Percentiles rank a stretch among this genome's conserved stretches.
Evolutionary conservation across 37 sponge, comb jelly and placozoan genomes (phyloP).

Genomic region (Axinella damicornis): DNA sequence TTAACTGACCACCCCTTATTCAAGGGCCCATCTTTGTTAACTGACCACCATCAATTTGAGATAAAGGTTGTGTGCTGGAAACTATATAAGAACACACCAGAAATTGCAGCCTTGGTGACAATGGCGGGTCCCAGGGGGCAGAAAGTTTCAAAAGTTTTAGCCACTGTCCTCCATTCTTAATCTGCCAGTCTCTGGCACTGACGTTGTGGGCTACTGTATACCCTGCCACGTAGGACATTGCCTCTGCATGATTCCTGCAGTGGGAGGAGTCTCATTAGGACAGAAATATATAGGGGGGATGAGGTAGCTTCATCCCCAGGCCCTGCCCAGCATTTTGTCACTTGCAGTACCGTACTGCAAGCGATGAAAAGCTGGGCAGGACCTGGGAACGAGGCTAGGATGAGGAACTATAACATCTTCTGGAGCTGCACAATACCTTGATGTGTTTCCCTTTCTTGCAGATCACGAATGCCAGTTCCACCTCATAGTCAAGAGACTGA

Average conservation of each 20-base stretch:
- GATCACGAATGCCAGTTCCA: conserved; percentile 92
- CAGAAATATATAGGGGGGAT: too few relatives aligned
- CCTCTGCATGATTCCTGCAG: conserved; percentile 67
- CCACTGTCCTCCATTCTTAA: conserved; percentile 90
- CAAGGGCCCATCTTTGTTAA: too few relatives aligned
- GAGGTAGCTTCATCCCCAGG: too few relatives aligned
- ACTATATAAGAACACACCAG: conserved; percentile 75
- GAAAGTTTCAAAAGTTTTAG: conserved; percentile 89
- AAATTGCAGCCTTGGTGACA: conserved; percentile 73
- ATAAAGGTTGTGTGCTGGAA: too few relatives aligned
- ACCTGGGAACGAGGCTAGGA: too few relatives aligned
- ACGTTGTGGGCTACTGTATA: conserved; percentile 93
- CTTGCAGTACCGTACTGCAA: too few relatives aligned
- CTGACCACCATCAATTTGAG: too few relatives aligned
- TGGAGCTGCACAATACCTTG: conserved; percentile 30
- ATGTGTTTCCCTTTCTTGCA: conserved; percentile 79
- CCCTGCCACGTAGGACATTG: conserved; percentile 90
- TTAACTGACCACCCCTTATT: too few relatives aligned
- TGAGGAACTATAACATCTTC: too few relatives aligned
- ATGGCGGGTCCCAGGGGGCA: conserved; percentile 90
- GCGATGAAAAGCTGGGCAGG: too few relatives aligned
- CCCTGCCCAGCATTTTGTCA: too few relatives aligned
- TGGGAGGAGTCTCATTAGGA: too few relatives aligned
- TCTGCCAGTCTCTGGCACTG: conserved; percentile 93
- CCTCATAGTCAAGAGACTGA: conserved; percentile 86